Conservation (phyloP, 2,888 invertebrate genomes). For the Girardia tigrina region DNA sequence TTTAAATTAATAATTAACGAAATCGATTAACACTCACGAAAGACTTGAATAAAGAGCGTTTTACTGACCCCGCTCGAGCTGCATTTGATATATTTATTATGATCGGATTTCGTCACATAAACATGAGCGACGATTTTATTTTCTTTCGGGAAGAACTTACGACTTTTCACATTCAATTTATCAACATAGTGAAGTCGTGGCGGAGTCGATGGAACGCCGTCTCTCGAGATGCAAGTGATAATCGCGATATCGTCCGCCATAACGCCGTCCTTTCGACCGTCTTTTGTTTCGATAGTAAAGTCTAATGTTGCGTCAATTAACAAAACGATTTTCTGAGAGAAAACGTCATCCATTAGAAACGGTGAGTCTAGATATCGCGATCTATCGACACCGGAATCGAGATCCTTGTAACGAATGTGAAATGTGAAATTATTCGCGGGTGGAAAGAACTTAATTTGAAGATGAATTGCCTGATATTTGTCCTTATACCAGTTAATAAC, state of each 20-base stretch:
- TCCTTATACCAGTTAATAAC: background rate
- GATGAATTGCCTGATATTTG: background rate
- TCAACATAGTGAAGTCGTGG: background rate
- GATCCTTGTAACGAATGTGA: background rate
- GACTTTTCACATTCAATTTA: background rate
- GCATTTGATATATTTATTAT: background rate
- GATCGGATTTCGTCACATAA: background rate
- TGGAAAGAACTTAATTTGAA: background rate
- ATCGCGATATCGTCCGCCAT: background rate
- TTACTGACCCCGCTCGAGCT: background rate
- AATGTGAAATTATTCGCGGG: background rate
- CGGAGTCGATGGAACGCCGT: background rate
- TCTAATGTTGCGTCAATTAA: background rate
- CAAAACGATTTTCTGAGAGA: background rate
- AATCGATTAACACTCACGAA: background rate
- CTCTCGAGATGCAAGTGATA: background rate
- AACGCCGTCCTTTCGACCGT: background rate
- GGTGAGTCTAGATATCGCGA: background rate
- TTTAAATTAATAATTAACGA: no score
- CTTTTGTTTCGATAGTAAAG: background rate
- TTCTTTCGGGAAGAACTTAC: background rate
- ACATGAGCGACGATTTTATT: background rate
- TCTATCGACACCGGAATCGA: background rate
- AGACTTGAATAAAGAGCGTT: background rate
- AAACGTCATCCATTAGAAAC: background rate